Conservation (phyloP, 1,140 invertebrate genomes). For the Amphibalanus amphitrite region DNA sequence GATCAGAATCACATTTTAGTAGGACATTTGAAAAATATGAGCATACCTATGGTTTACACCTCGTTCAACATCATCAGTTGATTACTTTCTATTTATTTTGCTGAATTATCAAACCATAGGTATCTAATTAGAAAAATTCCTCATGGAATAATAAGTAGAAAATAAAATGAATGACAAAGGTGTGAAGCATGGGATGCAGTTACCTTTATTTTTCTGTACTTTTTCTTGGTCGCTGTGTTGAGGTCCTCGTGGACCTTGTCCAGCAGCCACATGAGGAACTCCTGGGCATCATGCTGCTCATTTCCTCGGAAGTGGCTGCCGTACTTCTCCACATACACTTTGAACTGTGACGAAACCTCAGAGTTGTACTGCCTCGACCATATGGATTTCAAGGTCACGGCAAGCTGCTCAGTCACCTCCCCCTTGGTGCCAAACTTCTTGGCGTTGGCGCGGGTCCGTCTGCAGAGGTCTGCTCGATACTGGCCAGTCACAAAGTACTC, state of each 20-base stretch:
- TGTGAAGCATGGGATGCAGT: too few relatives aligned
- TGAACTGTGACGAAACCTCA: slow-evolving; percentile 74
- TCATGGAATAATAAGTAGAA: too few relatives aligned
- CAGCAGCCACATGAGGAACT: slow-evolving; percentile 88
- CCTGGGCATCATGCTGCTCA: slow-evolving; percentile 90
- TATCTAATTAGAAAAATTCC: too few relatives aligned
- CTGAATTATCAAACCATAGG: too few relatives aligned
- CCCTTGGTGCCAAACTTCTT: slow-evolving; percentile 78
- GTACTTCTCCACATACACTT: slow-evolving; percentile 67
- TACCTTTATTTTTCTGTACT: slow-evolving; percentile 82
- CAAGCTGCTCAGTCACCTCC: slow-evolving; percentile 86
- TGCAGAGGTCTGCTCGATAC: slow-evolving; percentile 73
- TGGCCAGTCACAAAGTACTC: slow-evolving; percentile 88
- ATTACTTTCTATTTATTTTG: too few relatives aligned
- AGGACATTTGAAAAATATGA: too few relatives aligned
- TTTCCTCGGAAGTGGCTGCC: slow-evolving; percentile 70
- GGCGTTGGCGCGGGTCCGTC: slow-evolving; percentile 68
- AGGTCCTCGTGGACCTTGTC: slow-evolving; percentile 96
- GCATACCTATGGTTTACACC: too few relatives aligned
- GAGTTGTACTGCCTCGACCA: slow-evolving; percentile 84
- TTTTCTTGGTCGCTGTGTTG: slow-evolving; percentile 76
- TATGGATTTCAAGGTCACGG: slow-evolving; percentile 68
- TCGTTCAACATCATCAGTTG: too few relatives aligned
- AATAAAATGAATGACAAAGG: too few relatives aligned
- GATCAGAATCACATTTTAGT: too few relatives aligned